Base-by-base conservation (phyloP, 1,140 invertebrate genomes). In the Pectinophora gossypiella region DNA sequence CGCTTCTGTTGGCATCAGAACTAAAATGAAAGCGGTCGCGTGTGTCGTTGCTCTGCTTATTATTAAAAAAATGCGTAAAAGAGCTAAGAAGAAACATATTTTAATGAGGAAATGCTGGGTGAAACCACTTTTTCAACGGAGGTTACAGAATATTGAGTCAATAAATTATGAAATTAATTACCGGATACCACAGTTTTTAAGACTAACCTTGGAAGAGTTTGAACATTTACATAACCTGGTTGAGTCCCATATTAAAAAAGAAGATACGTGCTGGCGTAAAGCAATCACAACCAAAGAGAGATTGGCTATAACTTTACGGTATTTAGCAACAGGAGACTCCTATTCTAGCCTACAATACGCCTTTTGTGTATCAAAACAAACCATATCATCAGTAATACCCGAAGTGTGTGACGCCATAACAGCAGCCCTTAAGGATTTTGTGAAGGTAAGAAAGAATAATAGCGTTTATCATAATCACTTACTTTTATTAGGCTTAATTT, bases 251-350 rank as follows among this genome's bases (percentile, higher is more conserved):
- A 38, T 38, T 7, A 5, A 38, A 38, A 38, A 38, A 38, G n/a
- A 12, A n/a, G 35, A 7, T 5, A 38, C 35, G 4, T 6, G 3
- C 3, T 38, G 3, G 3, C 10, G 35, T 12, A 38, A 38, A 7
- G 18, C 54, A 46, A 63, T 69, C 27, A 46, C 65, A 22, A 32
- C 56, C 9, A 58, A 67, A 59, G 35, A 45, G 22, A 55, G 64
- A 7, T 27, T 72, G 1, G 53, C 56, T 12, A 45, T 68, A 46
- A 72, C 66, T 22, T 35, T 72, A 45, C 48, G 67, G 55, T 70
- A 55, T 59, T 62, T 72, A 43, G 64, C 64, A n/a, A 70, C 56
- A 27, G 69, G 69, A 59, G 69, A 72, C 47, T 51, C 43, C 47
- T 70, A 49, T 45, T 45, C 42, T 50, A 70, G 67, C 38, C 50